Evolutionary conservation across 2,888 invertebrate genomes (phyloP).

Genomic region (Lasioglossum villosulum): DNA sequence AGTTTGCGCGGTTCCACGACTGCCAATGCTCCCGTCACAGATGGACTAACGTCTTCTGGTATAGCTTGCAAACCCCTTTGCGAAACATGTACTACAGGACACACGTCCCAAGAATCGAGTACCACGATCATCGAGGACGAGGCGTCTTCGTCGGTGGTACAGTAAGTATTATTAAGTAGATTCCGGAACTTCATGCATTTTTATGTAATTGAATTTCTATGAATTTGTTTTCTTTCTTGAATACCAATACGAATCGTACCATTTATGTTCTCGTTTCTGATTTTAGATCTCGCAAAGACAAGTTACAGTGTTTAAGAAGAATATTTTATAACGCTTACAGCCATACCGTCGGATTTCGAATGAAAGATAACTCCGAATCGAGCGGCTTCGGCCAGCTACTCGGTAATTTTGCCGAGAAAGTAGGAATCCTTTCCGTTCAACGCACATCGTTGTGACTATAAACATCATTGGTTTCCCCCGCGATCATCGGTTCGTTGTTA

Average conservation of each 20-base stretch:
- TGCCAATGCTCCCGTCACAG: conserved; percentile 78
- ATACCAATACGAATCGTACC: not conserved
- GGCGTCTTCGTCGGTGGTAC: conserved; percentile 71
- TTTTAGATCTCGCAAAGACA: conserved; percentile 85
- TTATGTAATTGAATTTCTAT: not conserved
- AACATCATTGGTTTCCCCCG: conserved; percentile 54
- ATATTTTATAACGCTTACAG: conserved; percentile 87
- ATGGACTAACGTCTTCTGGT: conserved; percentile 76
- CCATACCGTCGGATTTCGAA: conserved; percentile 85
- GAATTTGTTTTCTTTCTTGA: not conserved
- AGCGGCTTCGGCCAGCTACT: conserved; percentile 85
- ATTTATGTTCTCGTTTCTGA: not conserved
- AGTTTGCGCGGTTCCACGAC: conserved; percentile 87
- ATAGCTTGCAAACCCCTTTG: conserved; percentile 75
- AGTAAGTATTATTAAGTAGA: conserved; percentile 66
- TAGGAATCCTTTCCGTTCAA: conserved; percentile 85
- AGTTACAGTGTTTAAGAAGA: conserved; percentile 86
- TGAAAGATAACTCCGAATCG: conserved; percentile 85
- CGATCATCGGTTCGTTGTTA: conserved; percentile 72
- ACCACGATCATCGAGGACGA: conserved; percentile 84
- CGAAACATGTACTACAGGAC: conserved; percentile 80
- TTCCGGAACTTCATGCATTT: not conserved
- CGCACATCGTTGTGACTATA: conserved; percentile 82
- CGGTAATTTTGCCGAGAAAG: conserved; percentile 85
- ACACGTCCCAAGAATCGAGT: conserved; percentile 84